phyloP scores from a whole-genome alignment of 2,113 vertebrate genomes.

The Semnornis frantzii region DNA sequence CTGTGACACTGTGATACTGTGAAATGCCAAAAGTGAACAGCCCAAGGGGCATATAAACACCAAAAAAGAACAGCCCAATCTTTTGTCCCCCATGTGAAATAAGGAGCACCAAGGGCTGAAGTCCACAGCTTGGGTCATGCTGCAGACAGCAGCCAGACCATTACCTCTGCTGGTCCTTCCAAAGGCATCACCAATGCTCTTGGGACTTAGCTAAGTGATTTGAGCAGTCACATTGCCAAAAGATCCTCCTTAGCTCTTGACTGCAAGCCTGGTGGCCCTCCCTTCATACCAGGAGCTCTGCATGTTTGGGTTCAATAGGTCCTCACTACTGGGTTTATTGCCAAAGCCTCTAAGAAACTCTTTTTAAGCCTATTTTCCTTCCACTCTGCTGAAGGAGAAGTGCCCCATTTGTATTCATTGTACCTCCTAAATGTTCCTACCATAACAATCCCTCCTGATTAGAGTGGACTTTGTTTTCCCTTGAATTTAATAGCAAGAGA shows the following conservation, averaged over 20 bases:
- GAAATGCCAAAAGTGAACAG: not conserved
- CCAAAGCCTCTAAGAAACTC: not conserved
- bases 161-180: not conserved
- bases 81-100: not conserved
- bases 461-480: constrained; percentile 41
- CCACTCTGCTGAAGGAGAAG: not conserved
- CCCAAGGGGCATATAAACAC: not conserved
- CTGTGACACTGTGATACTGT: too few species aligned
- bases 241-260: not conserved
- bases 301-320: not conserved
- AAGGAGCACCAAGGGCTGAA: not conserved
- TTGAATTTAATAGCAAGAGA: constrained; percentile 51
- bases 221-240: not conserved
- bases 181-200: not conserved
- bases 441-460: constrained; percentile 53
- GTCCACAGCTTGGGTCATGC: not conserved
- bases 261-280: not conserved
- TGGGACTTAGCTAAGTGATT: not conserved
- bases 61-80: not conserved
- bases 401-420: constrained; percentile 51
- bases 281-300: not conserved
- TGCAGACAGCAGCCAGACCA: not conserved
- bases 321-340: not conserved
- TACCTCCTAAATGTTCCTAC: constrained; percentile 27
- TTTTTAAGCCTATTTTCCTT: constrained; percentile 1